Evolutionary conservation across 2,888 invertebrate species (phyloP), one percentile per base, ranked within the genome.

Genomic region (Synergus gifuensis): DNA sequence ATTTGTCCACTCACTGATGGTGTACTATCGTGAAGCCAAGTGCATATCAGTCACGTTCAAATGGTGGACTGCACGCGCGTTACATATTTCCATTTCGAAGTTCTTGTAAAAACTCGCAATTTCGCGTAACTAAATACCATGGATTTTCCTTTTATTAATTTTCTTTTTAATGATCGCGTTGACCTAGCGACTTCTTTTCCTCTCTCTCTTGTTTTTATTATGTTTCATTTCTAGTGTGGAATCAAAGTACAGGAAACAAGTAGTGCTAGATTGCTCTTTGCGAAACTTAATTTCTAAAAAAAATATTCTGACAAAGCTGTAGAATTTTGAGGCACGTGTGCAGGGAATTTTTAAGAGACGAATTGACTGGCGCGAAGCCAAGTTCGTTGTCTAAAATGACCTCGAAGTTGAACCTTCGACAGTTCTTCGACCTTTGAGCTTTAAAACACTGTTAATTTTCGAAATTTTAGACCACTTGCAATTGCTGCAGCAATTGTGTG

Each of bases 351-450:
- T 81, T 79, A 54, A 49, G 81, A 79, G 81, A 83, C 82, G 78
- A 77, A 78, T 60, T 64, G 62, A 81, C 79, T 83, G 83, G 83
- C 82, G 49, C 78, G 66, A 62, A 76, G 81, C 83, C 83, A 82
- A 83, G 66, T 67, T 81, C 79, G 81, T 80, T 82, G 81, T 77
- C 81, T 76, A 76, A 77, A 66, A 69, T 77, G 80, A 81, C 79
- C 78, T 78, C 77, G 36, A 67, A 83, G 69, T 81, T 79, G 76
- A 42, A 67, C 76, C 40, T 76, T 69, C 78, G 62, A 49, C 76
- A 80, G 79, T 81, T 83, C 79, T 42, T 79, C 78, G 81, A 80
- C 81, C 83, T 79, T 79, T 44, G 44, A 54, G 36, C 28, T 73
- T 54, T 49, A 16, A 54, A 54, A 54, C n/a, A n/a, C n/a, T 54